These are phyloP conservation scores for Drosophila bocqueti DNA, from an alignment of 1,140 invertebrate species.

Conservation along the genomic window DNA sequence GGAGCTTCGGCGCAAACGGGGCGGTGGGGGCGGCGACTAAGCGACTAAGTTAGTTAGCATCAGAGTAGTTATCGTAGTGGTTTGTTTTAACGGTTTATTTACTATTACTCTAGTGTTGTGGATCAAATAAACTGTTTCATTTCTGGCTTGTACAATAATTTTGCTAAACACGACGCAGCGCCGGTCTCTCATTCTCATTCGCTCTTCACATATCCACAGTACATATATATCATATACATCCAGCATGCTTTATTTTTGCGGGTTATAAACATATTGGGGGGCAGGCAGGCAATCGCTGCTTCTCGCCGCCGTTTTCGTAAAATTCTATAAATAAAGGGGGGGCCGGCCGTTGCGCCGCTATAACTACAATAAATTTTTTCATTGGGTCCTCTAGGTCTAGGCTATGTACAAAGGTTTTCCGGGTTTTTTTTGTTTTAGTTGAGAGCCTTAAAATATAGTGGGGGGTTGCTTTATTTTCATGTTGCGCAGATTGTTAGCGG, in stretches of 20 bases:
- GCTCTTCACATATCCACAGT: slow-evolving; percentile 27
- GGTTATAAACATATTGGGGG: slow-evolving; percentile 30
- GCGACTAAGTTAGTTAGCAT: slow-evolving; percentile 47
- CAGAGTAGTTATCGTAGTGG: slow-evolving; percentile 22
- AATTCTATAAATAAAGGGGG: slow-evolving; percentile 37
- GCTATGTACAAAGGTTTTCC: slow-evolving; percentile 35
- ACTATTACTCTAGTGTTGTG: slow-evolving; percentile 75
- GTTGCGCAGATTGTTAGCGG: slow-evolving; percentile 19
- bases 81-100: slow-evolving; percentile 69
- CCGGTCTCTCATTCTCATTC: slow-evolving; percentile 30
- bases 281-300: slow-evolving; percentile 8
- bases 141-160: slow-evolving; percentile 65
- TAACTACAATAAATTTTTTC: slow-evolving; percentile 48
- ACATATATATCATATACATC: slow-evolving; percentile 55
- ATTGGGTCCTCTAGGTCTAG: slow-evolving; percentile 38
- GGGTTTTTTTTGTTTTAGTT: slow-evolving; percentile 22
- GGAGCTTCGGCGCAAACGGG: slow-evolving; percentile 62
- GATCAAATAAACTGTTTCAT: slow-evolving; percentile 71
- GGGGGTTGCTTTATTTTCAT: slow-evolving; percentile 52
- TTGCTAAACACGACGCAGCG: slow-evolving; percentile 63
- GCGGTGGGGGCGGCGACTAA: slow-evolving; percentile 14
- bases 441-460: slow-evolving; percentile 40
- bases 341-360: slow-evolving; percentile 3
- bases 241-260: slow-evolving; percentile 61
- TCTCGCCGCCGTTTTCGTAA: slow-evolving; percentile 20